phyloP scores from a whole-genome alignment of 2,888 invertebrate species.

The Bugula neritina region DNA sequence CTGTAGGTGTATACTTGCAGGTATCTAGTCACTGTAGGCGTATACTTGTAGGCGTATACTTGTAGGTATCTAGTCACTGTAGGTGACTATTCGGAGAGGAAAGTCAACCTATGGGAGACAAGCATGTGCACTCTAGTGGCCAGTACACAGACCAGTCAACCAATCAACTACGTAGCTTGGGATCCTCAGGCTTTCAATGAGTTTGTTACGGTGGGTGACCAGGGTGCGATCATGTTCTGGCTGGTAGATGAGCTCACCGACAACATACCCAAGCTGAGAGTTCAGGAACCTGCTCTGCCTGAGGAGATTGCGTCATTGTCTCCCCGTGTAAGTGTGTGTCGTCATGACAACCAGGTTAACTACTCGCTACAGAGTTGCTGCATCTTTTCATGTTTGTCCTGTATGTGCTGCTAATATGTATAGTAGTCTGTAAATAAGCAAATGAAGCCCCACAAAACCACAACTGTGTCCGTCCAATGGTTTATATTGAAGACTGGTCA shows the following conservation, averaged over 20 bases:
- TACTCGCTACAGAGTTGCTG: too few relatives aligned
- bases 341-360: too few relatives aligned
- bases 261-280: conserved; percentile 32
- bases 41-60: too few relatives aligned
- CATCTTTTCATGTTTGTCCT: too few relatives aligned
- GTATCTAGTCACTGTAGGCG: too few relatives aligned
- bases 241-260: conserved; percentile 41
- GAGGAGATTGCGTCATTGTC: conserved; percentile 35
- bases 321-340: not conserved
- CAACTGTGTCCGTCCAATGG: too few relatives aligned
- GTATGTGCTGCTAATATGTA: too few relatives aligned
- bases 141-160: conserved; percentile 38
- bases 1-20: too few relatives aligned
- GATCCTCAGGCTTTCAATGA: conserved; percentile 50
- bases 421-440: too few relatives aligned
- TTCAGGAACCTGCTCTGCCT: conserved; percentile 48
- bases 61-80: conserved; percentile 27
- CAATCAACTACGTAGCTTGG: conserved; percentile 47
- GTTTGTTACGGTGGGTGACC: conserved; percentile 47
- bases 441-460: too few relatives aligned
- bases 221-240: conserved; percentile 47
- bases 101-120: conserved; percentile 47
- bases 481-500: too few relatives aligned
- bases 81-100: conserved; percentile 49
- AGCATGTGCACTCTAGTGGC: conserved; percentile 39